phyloP scores from a whole-genome alignment of 2,888 invertebrate species.

The Neoscelio sp. region DNA sequence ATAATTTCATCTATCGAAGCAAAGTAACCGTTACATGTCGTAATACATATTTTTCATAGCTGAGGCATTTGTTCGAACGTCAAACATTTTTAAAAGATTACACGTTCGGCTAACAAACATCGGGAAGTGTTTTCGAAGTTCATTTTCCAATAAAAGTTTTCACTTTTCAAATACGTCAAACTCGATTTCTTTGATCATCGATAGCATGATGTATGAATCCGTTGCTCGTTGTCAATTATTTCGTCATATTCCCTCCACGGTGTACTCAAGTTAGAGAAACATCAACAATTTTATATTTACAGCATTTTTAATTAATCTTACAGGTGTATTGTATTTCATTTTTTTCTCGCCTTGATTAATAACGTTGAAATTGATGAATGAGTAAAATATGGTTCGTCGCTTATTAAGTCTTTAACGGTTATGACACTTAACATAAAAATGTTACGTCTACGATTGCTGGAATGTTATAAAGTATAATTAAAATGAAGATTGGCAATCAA shows the following conservation, averaged over 20 bases:
- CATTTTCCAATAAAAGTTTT: conserved; percentile 55
- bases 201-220: conserved; percentile 38
- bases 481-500: conserved; percentile 35
- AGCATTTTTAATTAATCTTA: conserved; percentile 46
- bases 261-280: neutral
- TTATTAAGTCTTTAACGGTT: conserved; percentile 25
- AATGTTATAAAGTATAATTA: conserved; percentile 45
- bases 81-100: conserved; percentile 32
- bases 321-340: conserved; percentile 24
- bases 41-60: conserved; percentile 18
- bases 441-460: neutral
- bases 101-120: conserved; percentile 13
- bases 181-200: conserved; percentile 37
- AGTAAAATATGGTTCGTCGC: conserved; percentile 16
- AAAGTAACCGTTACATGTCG: conserved; percentile 39
- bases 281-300: conserved; percentile 31
- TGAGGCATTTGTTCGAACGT: conserved; percentile 35
- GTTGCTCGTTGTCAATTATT: conserved; percentile 29
- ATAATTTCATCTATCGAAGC: conserved; percentile 43
- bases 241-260: conserved; percentile 4
- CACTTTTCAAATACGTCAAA: conserved; percentile 54
- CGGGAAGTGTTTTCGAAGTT: conserved; percentile 21
- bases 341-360: conserved; percentile 34
- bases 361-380: conserved; percentile 14
- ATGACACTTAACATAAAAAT: conserved; percentile 10